Base-by-base conservation (phyloP, 2,113 vertebrate genomes). In the Eclectus roratus region DNA sequence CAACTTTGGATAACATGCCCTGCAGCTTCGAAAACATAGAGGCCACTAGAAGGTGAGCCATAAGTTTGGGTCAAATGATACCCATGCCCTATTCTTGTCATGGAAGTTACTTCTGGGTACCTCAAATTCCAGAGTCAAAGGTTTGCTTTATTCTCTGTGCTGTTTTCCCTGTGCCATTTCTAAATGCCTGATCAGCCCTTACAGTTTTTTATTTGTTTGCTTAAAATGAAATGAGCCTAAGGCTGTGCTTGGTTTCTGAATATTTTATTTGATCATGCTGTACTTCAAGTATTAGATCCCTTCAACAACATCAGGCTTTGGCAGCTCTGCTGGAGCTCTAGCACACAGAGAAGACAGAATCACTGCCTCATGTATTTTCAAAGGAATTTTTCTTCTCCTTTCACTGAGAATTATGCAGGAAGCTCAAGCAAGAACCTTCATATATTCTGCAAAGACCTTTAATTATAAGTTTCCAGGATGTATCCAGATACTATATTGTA, bases 371-470 rank as follows among this genome's bases (percentile, higher is more conserved):
- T 80, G 46, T 80, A 50, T 86, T 96, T 95, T 95, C 92, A 96
- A 96, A 94, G 52, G 72, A 66, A 24, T 83, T 96, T 94, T 90
- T 77, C 49, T 37, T 83, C 72, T 80, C 49, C 50, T 68, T 92
- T 94, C 71, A 73, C 68, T 74, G 64, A 92, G 76, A 96, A 95
- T 96, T 95, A 93, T 86, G 69, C 91, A 95, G 88, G 82, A 95
- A 93, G 60, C 76, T 84, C 82, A 93, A 65, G 90, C 33, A 91
- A 92, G 69, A 95, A 71, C 68, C 80, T 85, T 94, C 76, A 52
- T 56, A 74, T 64, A 90, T 89, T 94, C 89, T 80, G 55, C 64
- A 66, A 68, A 93, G 81, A 93, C 49, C 58, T 94, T 95, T 93
- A 93, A 94, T 96, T 95, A 73, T 69, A 93, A 82, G 74, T 93